Evolutionary conservation across 2,797 vertebrate genomes (phyloP).

Genomic region (Gymnothorax reevesii): DNA sequence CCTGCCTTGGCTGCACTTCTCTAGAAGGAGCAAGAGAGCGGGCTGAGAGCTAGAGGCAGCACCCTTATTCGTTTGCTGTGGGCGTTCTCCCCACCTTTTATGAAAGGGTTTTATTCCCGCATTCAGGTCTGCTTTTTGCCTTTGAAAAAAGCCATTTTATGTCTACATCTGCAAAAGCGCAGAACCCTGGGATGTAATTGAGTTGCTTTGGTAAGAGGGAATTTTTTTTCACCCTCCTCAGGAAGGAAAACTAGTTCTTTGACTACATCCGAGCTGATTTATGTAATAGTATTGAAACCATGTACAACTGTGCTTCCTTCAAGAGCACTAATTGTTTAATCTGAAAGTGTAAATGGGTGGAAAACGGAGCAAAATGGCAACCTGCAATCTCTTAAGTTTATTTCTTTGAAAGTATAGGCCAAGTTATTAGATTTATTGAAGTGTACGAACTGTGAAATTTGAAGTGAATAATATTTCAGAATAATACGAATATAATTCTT

Average conservation of each 20-base stretch:
- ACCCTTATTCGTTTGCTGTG: background rate
- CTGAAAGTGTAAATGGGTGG: slow-evolving; percentile 29
- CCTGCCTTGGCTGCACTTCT: slow-evolving; percentile 34
- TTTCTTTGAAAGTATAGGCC: slow-evolving; percentile 41
- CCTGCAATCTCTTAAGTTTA: slow-evolving; percentile 27
- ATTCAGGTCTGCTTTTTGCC: background rate
- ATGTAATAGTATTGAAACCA: background rate
- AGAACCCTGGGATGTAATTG: background rate
- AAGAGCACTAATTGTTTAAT: background rate
- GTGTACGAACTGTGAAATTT: slow-evolving; percentile 48
- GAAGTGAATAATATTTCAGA: slow-evolving; percentile 46
- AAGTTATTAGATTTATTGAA: slow-evolving; percentile 61
- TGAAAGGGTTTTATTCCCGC: slow-evolving; percentile 7
- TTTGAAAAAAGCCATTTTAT: slow-evolving; percentile 9
- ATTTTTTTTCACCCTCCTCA: background rate
- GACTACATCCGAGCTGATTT: background rate
- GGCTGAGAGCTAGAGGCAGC: background rate
- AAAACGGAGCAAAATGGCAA: slow-evolving; percentile 11
- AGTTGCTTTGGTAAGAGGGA: background rate
- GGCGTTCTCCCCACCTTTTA: slow-evolving; percentile 42
- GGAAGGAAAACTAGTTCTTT: background rate
- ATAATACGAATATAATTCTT: slow-evolving; percentile 1
- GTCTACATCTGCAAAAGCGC: background rate
- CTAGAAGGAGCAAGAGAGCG: background rate
- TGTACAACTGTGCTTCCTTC: slow-evolving; percentile 7